Percentiles rank a stretch among this genome's conserved stretches.
Evolutionary conservation across 2,888 invertebrate genomes (phyloP).

Genomic region (Ctena decussata): DNA sequence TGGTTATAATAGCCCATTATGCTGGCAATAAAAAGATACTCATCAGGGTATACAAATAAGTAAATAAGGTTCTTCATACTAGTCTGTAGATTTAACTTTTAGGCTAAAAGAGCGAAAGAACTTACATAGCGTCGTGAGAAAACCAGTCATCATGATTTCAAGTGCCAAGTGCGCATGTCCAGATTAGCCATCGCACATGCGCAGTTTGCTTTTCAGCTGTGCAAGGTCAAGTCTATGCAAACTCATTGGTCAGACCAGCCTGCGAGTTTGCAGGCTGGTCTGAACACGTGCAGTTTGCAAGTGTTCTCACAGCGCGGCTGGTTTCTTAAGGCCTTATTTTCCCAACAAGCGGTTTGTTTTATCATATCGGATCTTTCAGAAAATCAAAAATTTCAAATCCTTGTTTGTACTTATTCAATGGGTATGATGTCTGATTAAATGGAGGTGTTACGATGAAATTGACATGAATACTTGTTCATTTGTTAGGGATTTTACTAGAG

Average conservation of each 20-base stretch:
- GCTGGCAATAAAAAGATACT: neutral
- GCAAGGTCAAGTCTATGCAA: too few species aligned
- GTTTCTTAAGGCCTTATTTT: too few species aligned
- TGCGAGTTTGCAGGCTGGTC: too few species aligned
- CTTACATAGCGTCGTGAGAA: too few species aligned
- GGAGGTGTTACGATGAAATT: neutral
- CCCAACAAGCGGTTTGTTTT: neutral
- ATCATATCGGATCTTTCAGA: neutral
- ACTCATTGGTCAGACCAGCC: too few species aligned
- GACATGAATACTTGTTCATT: neutral
- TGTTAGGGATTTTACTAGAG: neutral
- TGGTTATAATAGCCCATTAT: conserved; percentile 3
- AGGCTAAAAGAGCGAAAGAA: neutral
- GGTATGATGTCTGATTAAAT: neutral
- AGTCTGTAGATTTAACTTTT: too few species aligned
- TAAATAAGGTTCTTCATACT: neutral
- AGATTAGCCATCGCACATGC: too few species aligned
- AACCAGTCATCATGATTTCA: too few species aligned
- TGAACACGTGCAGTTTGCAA: too few species aligned
- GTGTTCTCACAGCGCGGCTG: too few species aligned
- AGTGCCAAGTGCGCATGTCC: too few species aligned
- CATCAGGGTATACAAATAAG: neutral
- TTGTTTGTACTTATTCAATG: neutral
- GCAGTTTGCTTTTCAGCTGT: too few species aligned
- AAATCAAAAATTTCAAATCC: neutral